Conservation (phyloP, 2,888 invertebrate species). For the Diloba caeruleocephala region DNA sequence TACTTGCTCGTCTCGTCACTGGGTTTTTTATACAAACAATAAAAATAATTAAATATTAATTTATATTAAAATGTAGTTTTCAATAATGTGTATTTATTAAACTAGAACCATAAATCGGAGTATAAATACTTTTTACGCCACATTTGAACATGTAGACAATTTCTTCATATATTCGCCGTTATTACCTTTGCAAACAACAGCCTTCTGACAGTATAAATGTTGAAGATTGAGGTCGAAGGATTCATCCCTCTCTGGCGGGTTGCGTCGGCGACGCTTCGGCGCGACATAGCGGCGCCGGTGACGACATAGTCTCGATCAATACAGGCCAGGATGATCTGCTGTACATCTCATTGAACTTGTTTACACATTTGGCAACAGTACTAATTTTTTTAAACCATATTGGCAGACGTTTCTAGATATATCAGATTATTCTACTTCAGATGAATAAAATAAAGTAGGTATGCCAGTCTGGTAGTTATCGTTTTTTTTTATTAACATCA, state of each 20-base stretch:
- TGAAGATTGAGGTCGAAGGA: constrained; percentile 70
- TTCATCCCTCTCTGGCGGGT: constrained; percentile 69
- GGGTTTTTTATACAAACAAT: too few relatives aligned
- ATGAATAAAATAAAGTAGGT: constrained; percentile 18
- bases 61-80: not conserved
- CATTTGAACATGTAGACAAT: constrained; percentile 21
- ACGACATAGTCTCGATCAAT: constrained; percentile 77
- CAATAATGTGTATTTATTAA: not conserved
- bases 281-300: constrained; percentile 78
- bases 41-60: too few relatives aligned
- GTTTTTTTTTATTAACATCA: constrained; percentile 2
- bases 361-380: constrained; percentile 51
- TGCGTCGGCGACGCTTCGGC: constrained; percentile 78
- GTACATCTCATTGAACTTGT: constrained; percentile 41
- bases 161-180: constrained; percentile 16
- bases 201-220: constrained; percentile 43
- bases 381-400: constrained; percentile 18
- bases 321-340: constrained; percentile 69
- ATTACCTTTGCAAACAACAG: constrained; percentile 39
- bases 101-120: not conserved
- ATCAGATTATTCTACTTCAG: constrained; percentile 14
- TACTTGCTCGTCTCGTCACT: too few relatives aligned
- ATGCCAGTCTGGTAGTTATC: not conserved
- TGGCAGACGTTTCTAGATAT: not conserved
- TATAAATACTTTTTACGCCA: constrained; percentile 14